A percentile compares a stretch with the other conserved stretches of the same genome.
Conservation (phyloP, 2,797 vertebrate species). For the Chelidonichthys spinosus region DNA sequence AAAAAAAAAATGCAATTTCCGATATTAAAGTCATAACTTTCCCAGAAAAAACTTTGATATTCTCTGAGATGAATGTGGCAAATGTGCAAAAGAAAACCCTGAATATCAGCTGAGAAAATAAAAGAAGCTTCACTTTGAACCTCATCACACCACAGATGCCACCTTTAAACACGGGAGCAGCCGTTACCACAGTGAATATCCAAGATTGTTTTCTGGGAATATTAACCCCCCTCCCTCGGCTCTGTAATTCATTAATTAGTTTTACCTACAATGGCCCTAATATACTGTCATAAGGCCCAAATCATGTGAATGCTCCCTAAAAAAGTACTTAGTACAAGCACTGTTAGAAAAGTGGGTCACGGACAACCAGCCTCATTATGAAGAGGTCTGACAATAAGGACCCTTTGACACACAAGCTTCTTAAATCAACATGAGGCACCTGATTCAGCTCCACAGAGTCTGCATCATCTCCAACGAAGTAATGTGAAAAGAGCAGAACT, state of each 20-base stretch:
- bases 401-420: not conserved
- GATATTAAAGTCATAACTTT: not conserved
- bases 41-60: not conserved
- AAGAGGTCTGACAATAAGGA: not conserved
- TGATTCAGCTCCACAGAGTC: not conserved
- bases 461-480: not conserved
- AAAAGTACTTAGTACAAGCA: not conserved
- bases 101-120: not conserved
- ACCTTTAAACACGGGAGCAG: too few species aligned
- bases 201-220: not conserved
- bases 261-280: not conserved
- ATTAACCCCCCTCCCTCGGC: not conserved
- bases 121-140: too few species aligned
- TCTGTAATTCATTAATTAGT: not conserved
- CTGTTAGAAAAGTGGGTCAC: not conserved
- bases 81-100: not conserved
- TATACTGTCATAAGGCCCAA: not conserved
- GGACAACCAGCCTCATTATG: not conserved
- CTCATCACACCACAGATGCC: too few species aligned
- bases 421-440: conserved; percentile 5
- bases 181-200: not conserved
- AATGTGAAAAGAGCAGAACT: too few species aligned
- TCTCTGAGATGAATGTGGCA: not conserved
- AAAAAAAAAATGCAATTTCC: not conserved
- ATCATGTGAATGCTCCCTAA: not conserved